Base-by-base conservation (phyloP, 2,113 vertebrate species). In the Lethenteron camtschaticum region DNA sequence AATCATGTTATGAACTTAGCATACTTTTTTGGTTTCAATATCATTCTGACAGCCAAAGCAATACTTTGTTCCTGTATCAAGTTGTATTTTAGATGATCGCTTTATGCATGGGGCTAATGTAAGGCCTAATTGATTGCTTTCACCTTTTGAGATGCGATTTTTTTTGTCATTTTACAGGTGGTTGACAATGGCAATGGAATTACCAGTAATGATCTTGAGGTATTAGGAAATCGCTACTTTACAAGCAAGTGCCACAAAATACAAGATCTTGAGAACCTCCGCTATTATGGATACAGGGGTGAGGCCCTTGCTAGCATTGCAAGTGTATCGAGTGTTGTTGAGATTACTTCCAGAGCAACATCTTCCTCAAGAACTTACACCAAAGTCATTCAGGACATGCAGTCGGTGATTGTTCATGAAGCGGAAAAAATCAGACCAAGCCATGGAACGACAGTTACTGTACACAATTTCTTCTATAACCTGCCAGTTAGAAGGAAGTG, bases 271-370 rank as follows among this genome's bases (percentile, higher is more conserved):
- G 86, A 91, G 60, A 81, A 86, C 68, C 79, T 87, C 10, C 73
- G 9, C 1, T 96, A 79, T 76, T 86, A 87, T 9, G 94, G 94
- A 12, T 96, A 88, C 74, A 82, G 92, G 73, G 94, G 94, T 11
- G 92, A 99, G 74, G 89, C 94, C 14, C 73, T 99, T 75, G 87
- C 94, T 41, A 97, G 90, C 73, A 81, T 95, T 24, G 79, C 80
- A 12, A 79, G 80, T 70, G 68, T 91, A 66, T 82, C 90, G 60
- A 81, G 80, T 0, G 24, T 89, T 66, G 82, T 97, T 69, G 91
- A 97, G 77, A 82, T 99, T 75, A 83, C 82, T 24, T 91, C 90
- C 56, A 84, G 83, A 75, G 80, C 77, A 66, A 85, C 74, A 69
- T 77, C 69, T n/a, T 80, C 83, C 1, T 77, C 77, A 68, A 88